Base-by-base conservation (phyloP, 2,113 vertebrate genomes). In the Helogale parvula region DNA sequence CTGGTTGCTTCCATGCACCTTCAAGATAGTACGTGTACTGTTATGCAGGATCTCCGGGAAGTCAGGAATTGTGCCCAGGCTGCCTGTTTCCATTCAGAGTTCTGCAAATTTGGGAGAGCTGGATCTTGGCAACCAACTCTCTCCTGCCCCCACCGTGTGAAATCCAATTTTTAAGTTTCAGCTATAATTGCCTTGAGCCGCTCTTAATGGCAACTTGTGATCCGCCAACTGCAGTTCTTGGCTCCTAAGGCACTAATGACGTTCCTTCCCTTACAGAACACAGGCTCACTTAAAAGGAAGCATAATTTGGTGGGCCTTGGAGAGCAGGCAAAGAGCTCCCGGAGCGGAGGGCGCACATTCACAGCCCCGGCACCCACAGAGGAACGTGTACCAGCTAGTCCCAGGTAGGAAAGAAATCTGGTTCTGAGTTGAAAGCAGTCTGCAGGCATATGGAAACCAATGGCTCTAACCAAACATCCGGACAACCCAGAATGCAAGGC, bases 161-260 rank as follows among this genome's bases (percentile, higher is more conserved):
- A 97, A 92, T 69, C 76, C 68, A 29, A 25, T 69, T 96, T 95
- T 92, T 81, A 79, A 88, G 74, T 90, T 97, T 93, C 69, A 85
- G 81, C 85, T 93, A 10, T 95, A 66, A 96, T 84, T 90, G 83
- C 82, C 72, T 84, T 35, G 79, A 96, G 86, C 54, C 13, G 50
- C 47, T 87, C 69, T 94, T 74, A 79, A 93, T 45, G 35, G 94
- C 77, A 82, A 79, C 54, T 47, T 94, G 95, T 52, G 68, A 87
- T 14, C 45, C 17, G 12, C 84, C 90, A 95, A 90, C 81, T 35
- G 38, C 71, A 60, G 92, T 54, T 92, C 80, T 63, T n/a, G 76
- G 79, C 38, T 89, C 89, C 63, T 45, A 45, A 60, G 82, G 79
- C n/a, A 33, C 91, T 50, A 72, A 92, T 63, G 96, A 94, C 72